A percentile compares a stretch with the other conserved stretches of the same genome.
These are phyloP conservation scores for Mythimna pallens DNA, from an alignment of 2,888 invertebrate species.

Conservation along the genomic window DNA sequence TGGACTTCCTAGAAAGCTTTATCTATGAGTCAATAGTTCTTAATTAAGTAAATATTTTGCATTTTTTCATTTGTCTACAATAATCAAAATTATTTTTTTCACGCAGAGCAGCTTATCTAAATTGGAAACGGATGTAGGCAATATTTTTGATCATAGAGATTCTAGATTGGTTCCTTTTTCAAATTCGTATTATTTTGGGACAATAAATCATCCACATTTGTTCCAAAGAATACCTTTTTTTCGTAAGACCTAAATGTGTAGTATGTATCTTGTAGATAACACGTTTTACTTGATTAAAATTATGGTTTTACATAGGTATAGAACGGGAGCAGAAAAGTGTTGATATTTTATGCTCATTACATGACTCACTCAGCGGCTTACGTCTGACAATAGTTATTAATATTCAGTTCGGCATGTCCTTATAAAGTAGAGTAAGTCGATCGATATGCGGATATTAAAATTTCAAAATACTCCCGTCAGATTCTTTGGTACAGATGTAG, in stretches of 20 bases:
- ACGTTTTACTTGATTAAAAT: background rate
- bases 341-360: background rate
- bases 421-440: conserved; percentile 2
- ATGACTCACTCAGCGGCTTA: background rate
- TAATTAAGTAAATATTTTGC: background rate
- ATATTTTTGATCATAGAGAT: conserved; percentile 26
- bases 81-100: background rate
- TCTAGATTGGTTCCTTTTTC: conserved; percentile 59
- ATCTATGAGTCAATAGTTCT: conserved; percentile 5
- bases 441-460: conserved; percentile 34
- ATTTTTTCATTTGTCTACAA: too few relatives aligned
- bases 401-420: background rate
- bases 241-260: background rate
- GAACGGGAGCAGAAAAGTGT: conserved; percentile 19
- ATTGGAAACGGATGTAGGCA: background rate
- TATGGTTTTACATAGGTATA: background rate
- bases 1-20: conserved; percentile 35
- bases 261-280: background rate
- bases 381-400: background rate
- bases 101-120: background rate
- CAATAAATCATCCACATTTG: conserved; percentile 19
- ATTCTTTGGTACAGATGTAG: conserved; percentile 44
- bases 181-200: conserved; percentile 55
- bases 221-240: conserved; percentile 34
- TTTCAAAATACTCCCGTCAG: conserved; percentile 26